Base-by-base conservation (phyloP, 1,140 invertebrate genomes). In the Goniozus legneri region DNA sequence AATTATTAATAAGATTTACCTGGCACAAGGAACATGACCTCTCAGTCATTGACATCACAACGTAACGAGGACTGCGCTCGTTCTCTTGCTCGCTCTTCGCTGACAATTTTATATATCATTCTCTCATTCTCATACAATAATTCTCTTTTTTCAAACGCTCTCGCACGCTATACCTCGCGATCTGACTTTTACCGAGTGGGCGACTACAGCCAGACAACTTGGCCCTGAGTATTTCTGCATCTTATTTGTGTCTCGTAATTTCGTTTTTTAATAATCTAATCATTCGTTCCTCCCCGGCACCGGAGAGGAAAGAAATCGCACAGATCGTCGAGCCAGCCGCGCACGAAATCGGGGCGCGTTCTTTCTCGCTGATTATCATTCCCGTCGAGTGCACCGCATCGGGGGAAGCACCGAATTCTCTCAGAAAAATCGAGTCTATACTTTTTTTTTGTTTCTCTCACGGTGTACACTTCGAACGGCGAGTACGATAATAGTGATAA, bases 1-100 rank as follows among this genome's bases (percentile, higher is more conserved):
- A 66, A 65, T 69, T 72, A 73, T 63, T 66, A 60, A 65, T 71
- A 71, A 64, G 72, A 71, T 76, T 74, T 75, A 75, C 70, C 74
- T 76, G 74, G 74, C 74, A 76, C 74, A 76, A n/a, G 73, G 73
- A 76, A 76, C 73, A 76, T 76, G 74, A 76, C 71, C 64, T 71
- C 58, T 70, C 68, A 71, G 71, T 76, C 74, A 76, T 75, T 74
- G 71, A 61, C 71, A 76, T 76, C 72, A 76, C 73, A 75, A 76
- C 70, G 64, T 73, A 72, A 73, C 65, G 71, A 75, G 69, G 70
- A 74, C 71, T 74, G 52, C 64, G 52, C 60, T 62, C 20, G 15
- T 43, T 43, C 10, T 14, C 10, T 6, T 31, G 45, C 13, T 1
- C 21, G 35, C n/a, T 19, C 34, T 30, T 7, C 19, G n/a, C 7